Percentiles rank a stretch among this genome's conserved stretches.
Conservation (phyloP, 2,797 vertebrate genomes). For the Molothrus ater region DNA sequence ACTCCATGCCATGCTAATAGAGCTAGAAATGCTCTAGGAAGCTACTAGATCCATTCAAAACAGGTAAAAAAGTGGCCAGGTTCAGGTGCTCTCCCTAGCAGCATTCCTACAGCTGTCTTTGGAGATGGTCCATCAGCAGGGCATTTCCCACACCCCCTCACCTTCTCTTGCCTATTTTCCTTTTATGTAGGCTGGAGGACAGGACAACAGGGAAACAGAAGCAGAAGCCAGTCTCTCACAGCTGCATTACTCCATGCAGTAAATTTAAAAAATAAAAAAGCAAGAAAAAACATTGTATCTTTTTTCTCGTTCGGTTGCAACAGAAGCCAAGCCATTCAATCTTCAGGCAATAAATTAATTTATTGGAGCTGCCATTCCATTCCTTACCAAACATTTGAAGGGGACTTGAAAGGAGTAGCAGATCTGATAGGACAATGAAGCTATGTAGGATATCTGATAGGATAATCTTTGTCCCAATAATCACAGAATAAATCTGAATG, state of each 20-base stretch:
- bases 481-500: not conserved
- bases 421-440: not conserved
- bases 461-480: not conserved
- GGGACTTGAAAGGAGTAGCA: not conserved
- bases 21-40: not conserved
- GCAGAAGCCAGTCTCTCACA: not conserved
- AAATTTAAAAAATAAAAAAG: not conserved
- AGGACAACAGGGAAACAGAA: not conserved
- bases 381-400: not conserved
- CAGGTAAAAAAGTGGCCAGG: not conserved
- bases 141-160: rapidly evolving
- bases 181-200: not conserved
- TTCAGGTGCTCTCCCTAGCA: not conserved
- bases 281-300: not conserved
- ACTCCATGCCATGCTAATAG: not conserved
- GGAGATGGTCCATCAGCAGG: not conserved
- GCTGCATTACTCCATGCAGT: not conserved
- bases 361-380: not conserved
- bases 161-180: not conserved
- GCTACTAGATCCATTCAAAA: not conserved
- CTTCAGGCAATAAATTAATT: not conserved
- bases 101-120: not conserved
- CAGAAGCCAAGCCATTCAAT: not conserved
- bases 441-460: not conserved
- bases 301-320: rapidly evolving